Evolutionary conservation across 2,888 invertebrate genomes (phyloP), one percentile per base, ranked within the genome.

Genomic region (Lepidonotus clava): DNA sequence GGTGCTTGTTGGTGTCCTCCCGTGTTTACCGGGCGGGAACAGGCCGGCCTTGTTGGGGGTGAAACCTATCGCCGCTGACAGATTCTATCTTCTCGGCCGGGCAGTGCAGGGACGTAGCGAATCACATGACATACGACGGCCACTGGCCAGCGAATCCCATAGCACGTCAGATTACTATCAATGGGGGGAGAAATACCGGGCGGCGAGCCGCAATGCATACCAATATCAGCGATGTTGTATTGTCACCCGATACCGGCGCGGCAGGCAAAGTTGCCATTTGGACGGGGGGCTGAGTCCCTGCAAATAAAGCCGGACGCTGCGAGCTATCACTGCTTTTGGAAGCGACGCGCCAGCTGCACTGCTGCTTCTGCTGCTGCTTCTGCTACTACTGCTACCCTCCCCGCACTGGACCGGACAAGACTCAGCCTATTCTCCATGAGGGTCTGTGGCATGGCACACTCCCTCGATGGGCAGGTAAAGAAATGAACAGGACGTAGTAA

Each of bases 161-260:
- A 80, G 41, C 80, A 80, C 80, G 80, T 80, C 80, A 80, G 80
- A 80, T 80, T 80, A 80, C 80, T 41, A 80, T 80, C 80, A 80
- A 80, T 80, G 80, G 46, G 36, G n/a, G 46, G 32, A 80, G 80
- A 80, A 80, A 80, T 80, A 80, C 46, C 28, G n/a, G 46, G 24
- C 51, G 80, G 46, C 51, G 28, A 28, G 80, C 46, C 28, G 80
- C 80, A 51, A 80, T 41, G 80, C 80, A 80, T 80, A 80, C 41
- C 80, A 80, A 80, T 80, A 80, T 80, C 80, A 41, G 32, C 80
- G 21, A 76, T 76, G 80, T 80, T 80, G 80, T 80, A 80, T 80
- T 80, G 80, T 80, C 51, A 80, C 80, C 51, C 80, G 80, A 41
- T 34, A 41, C 80, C 28, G 46, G n/a, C 46, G 32, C 41, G 46